Evolutionary conservation across 2,888 invertebrate genomes (phyloP).

Genomic region (Diarsia dahlii): DNA sequence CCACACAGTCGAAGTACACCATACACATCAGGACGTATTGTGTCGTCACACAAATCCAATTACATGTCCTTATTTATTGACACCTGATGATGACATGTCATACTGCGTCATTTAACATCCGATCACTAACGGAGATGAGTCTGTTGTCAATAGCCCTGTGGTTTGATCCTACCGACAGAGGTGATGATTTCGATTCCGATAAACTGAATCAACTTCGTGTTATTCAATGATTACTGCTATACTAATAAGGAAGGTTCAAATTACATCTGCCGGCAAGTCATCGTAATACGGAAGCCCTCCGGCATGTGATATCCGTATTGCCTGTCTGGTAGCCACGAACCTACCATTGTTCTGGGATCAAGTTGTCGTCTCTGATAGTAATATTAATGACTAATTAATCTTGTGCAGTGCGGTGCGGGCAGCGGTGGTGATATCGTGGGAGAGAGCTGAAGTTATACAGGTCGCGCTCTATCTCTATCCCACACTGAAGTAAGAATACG

Average conservation of each 20-base stretch:
- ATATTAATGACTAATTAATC: neutral
- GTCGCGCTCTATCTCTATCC: neutral
- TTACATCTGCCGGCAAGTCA: neutral
- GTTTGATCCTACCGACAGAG: neutral
- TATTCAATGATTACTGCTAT: neutral
- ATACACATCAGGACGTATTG: neutral
- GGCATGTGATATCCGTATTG: no score
- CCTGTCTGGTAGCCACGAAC: neutral
- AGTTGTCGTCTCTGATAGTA: neutral
- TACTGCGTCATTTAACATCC: slow-evolving; percentile 8
- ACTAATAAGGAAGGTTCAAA: no score
- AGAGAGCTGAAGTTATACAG: neutral
- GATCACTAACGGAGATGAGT: slow-evolving; percentile 33
- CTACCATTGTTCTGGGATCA: neutral
- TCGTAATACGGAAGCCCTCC: neutral
- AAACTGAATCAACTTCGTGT: neutral
- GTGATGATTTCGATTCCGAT: slow-evolving; percentile 3
- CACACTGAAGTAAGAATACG: neutral
- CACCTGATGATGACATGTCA: slow-evolving; percentile 8
- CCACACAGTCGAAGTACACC: neutral
- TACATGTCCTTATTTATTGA: neutral
- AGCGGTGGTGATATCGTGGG: neutral
- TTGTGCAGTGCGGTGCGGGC: neutral
- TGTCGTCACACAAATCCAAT: neutral
- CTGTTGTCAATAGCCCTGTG: slow-evolving; percentile 3